Evolutionary conservation across 1,140 invertebrate genomes (phyloP).

Genomic region (Kradibia gibbosae): DNA sequence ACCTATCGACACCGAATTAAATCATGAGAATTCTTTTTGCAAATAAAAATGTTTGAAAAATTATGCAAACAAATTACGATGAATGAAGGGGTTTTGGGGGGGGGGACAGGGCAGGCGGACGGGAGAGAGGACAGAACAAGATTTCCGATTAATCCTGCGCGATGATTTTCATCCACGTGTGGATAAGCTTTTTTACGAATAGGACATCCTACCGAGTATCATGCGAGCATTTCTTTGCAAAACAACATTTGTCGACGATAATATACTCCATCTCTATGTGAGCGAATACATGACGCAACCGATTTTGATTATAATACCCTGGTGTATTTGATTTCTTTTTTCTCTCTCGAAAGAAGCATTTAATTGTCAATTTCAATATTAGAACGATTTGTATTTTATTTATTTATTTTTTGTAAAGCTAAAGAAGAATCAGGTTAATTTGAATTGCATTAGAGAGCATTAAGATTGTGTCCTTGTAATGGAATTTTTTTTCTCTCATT

Average conservation of each 20-base stretch:
- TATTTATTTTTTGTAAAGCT: slow-evolving; percentile 7
- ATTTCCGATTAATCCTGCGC: no score
- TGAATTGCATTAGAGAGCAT: not conserved
- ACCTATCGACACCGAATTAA: slow-evolving; percentile 1
- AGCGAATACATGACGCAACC: not conserved
- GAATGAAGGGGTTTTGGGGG: no score
- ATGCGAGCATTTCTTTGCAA: slow-evolving; percentile 22
- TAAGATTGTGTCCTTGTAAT: not conserved
- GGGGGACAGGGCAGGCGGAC: no score
- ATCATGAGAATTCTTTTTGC: not conserved
- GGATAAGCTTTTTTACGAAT: slow-evolving; percentile 36
- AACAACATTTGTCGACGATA: not conserved
- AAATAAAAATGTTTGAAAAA: no score
- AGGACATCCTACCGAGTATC: not conserved
- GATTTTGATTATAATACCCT: not conserved
- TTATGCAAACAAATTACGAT: not conserved
- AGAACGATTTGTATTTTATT: not conserved
- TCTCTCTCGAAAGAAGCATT: not conserved
- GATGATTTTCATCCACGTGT: not conserved
- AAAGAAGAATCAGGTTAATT: slow-evolving; percentile 8
- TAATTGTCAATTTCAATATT: slow-evolving; percentile 2
- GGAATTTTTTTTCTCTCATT: not conserved
- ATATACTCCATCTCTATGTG: not conserved
- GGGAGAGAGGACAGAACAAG: no score
- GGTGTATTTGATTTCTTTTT: not conserved